Conservation (phyloP, 2,113 vertebrate genomes). For the Cheilinus undulatus region DNA sequence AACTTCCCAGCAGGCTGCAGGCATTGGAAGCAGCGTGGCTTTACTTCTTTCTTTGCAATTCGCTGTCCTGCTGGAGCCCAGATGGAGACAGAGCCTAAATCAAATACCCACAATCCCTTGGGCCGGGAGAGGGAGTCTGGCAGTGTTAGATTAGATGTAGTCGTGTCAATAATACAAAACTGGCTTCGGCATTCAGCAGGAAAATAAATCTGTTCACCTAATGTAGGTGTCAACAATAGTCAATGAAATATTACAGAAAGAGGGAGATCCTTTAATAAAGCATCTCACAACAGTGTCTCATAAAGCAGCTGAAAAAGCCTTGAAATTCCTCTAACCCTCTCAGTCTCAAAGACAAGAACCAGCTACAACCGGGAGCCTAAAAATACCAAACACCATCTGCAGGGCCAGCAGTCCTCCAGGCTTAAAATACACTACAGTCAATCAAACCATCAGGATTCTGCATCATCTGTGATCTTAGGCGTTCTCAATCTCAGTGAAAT, state of each 20-base stretch:
- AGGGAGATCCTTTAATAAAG: slow-evolving; percentile 1
- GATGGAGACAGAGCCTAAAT: slow-evolving; percentile 57
- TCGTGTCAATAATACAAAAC: slow-evolving; percentile 51
- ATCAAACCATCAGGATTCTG: not conserved
- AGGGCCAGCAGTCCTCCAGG: not conserved
- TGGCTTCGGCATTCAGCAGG: slow-evolving; percentile 8
- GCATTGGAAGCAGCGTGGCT: slow-evolving; percentile 27
- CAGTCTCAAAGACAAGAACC: too few relatives aligned
- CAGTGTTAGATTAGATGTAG: slow-evolving; percentile 59
- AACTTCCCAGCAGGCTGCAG: slow-evolving; percentile 35
- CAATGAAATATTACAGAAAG: slow-evolving; percentile 17
- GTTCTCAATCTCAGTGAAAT: too few relatives aligned
- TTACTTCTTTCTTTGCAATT: slow-evolving; percentile 40
- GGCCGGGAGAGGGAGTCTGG: slow-evolving; percentile 39
- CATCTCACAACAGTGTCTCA: not conserved
- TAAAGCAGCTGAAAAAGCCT: not conserved
- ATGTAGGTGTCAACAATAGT: slow-evolving; percentile 6
- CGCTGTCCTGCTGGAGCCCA: slow-evolving; percentile 48
- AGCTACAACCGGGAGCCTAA: not conserved
- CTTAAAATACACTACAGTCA: not conserved
- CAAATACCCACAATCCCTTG: slow-evolving; percentile 55
- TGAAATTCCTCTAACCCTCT: not conserved
- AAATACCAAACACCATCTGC: not conserved
- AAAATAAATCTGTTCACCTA: slow-evolving; percentile 33
- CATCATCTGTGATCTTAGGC: not conserved